These are phyloP conservation scores for Athene noctua DNA, from an alignment of 2,113 vertebrate species.

Conservation along the genomic window DNA sequence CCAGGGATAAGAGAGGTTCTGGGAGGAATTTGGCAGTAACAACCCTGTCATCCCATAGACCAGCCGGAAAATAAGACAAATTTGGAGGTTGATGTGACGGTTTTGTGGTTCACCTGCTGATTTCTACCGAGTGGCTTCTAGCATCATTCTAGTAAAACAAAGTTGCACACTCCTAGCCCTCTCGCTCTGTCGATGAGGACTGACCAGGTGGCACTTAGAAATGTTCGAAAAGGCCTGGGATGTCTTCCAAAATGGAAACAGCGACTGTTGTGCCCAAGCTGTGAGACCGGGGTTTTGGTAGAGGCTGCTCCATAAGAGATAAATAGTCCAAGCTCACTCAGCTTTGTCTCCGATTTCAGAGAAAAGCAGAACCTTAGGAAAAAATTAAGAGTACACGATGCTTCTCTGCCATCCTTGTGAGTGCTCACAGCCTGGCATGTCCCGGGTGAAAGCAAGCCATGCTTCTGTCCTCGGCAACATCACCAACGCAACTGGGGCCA, in stretches of 20 bases:
- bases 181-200: neutral
- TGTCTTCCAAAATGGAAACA: neutral
- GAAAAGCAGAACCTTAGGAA: neutral
- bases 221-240: neutral
- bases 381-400: neutral
- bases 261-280: neutral
- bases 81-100: rapidly evolving
- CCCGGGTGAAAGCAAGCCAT: neutral
- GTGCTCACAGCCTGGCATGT: neutral
- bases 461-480: neutral
- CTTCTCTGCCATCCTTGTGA: neutral
- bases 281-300: neutral
- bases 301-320: neutral
- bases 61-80: neutral
- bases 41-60: neutral
- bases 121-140: neutral
- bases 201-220: neutral
- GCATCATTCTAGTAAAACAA: neutral
- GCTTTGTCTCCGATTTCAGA: neutral
- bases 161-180: neutral
- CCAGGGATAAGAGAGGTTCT: neutral
- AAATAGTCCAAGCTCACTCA: neutral
- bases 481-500: neutral
- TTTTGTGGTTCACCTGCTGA: neutral
- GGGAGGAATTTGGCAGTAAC: neutral